Evolutionary conservation across 2,888 invertebrate genomes (phyloP).

Genomic region (Orchesella flavescens): DNA sequence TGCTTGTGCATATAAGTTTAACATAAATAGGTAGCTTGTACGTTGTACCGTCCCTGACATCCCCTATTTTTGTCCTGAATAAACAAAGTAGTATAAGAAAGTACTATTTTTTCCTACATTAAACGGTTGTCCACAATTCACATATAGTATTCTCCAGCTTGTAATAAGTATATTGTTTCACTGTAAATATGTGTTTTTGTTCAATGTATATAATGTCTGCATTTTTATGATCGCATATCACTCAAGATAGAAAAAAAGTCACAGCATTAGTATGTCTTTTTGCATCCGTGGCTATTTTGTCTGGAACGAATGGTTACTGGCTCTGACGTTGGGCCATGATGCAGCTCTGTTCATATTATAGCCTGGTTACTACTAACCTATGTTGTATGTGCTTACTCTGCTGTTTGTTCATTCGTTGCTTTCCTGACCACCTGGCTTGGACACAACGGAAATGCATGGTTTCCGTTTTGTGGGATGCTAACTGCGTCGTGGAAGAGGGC

Average conservation of each 20-base stretch:
- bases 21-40: neutral
- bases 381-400: neutral
- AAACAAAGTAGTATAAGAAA: neutral
- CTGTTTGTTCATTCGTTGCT: slow-evolving; percentile 17
- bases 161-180: neutral
- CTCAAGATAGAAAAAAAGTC: neutral
- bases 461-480: slow-evolving; percentile 24
- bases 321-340: neutral
- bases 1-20: no score
- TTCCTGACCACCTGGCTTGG: slow-evolving; percentile 52
- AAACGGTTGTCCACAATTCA: no score
- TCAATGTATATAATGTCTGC: neutral
- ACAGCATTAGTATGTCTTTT: neutral
- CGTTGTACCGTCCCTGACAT: neutral
- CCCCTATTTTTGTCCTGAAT: neutral
- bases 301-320: slow-evolving; percentile 12
- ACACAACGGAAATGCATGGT: slow-evolving; percentile 50
- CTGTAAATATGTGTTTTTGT: neutral
- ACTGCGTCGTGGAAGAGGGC: slow-evolving; percentile 17
- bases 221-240: neutral
- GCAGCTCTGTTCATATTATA: neutral
- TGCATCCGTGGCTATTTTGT: neutral
- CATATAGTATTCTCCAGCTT: neutral
- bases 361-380: no score
- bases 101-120: neutral